These are phyloP conservation scores for Mugil cephalus DNA, from an alignment of 2,113 vertebrate genomes.

Conservation along the genomic window DNA sequence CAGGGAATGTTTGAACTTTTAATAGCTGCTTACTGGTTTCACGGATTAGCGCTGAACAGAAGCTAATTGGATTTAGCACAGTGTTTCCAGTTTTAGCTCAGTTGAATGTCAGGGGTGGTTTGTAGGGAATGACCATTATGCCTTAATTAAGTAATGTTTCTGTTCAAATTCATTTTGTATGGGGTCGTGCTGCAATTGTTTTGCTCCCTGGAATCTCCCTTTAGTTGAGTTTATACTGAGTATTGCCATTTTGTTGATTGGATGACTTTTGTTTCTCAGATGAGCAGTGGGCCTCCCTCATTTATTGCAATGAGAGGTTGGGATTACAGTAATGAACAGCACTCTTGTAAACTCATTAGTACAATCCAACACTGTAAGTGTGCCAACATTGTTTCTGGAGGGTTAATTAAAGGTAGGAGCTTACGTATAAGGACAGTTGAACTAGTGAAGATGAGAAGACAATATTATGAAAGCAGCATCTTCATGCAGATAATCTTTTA, in stretches of 20 bases:
- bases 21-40: conserved; percentile 77
- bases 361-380: conserved; percentile 2
- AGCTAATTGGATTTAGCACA: conserved; percentile 78
- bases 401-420: conserved; percentile 16
- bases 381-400: conserved; percentile 13
- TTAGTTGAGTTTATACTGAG: conserved; percentile 8
- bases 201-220: not conserved
- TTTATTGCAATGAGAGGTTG: conserved; percentile 14
- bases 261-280: not conserved
- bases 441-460: too few species aligned
- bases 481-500: not conserved
- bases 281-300: conserved; percentile 1
- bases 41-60: conserved; percentile 76
- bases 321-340: conserved; percentile 33
- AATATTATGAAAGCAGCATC: too few species aligned
- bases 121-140: conserved; percentile 65
- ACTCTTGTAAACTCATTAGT: conserved; percentile 22
- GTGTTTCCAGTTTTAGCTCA: conserved; percentile 68
- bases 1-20: conserved; percentile 65
- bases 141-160: conserved; percentile 68
- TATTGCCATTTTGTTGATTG: conserved; percentile 23
- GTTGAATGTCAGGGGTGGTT: conserved; percentile 70
- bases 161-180: conserved; percentile 51
- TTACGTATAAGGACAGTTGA: not conserved
- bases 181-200: conserved; percentile 39